These are phyloP conservation scores for Mythimna pallens DNA, from an alignment of 2,888 invertebrate species.

Conservation along the genomic window DNA sequence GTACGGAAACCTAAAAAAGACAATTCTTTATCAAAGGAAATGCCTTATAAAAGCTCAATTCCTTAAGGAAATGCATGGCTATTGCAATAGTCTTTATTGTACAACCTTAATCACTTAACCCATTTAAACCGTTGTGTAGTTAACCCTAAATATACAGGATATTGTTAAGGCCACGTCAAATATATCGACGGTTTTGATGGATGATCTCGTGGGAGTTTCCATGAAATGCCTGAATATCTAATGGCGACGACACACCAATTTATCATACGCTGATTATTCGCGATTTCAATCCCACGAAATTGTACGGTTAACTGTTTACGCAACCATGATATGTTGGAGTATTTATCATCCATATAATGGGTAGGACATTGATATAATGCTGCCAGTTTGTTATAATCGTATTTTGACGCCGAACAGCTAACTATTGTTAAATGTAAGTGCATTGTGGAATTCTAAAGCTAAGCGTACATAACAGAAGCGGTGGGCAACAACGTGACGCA, in stretches of 20 bases:
- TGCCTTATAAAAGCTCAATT: background rate
- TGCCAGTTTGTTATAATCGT: conserved; percentile 10
- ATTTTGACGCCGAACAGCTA: conserved; percentile 13
- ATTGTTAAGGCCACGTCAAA: conserved; percentile 71
- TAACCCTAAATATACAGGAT: conserved; percentile 50
- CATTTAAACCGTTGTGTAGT: conserved; percentile 13
- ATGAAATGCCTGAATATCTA: conserved; percentile 71
- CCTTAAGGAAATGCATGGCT: background rate
- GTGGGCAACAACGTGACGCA: background rate
- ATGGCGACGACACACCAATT: conserved; percentile 74
- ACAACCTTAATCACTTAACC: conserved; percentile 1
- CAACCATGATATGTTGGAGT: conserved; percentile 39
- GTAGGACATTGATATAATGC: conserved; percentile 36
- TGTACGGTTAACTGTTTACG: conserved; percentile 39
- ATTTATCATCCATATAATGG: conserved; percentile 53
- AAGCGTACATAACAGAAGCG: background rate
- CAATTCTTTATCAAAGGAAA: too few species aligned
- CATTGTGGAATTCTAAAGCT: background rate
- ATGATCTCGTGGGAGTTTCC: conserved; percentile 75
- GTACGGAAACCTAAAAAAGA: too few species aligned
- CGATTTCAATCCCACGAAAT: conserved; percentile 55
- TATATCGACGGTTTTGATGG: conserved; percentile 80
- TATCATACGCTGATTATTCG: conserved; percentile 73
- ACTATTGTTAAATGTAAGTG: background rate
- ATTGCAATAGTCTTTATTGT: background rate